phyloP scores from a whole-genome alignment of 2,888 invertebrate genomes.

The Protophormia terraenovae region DNA sequence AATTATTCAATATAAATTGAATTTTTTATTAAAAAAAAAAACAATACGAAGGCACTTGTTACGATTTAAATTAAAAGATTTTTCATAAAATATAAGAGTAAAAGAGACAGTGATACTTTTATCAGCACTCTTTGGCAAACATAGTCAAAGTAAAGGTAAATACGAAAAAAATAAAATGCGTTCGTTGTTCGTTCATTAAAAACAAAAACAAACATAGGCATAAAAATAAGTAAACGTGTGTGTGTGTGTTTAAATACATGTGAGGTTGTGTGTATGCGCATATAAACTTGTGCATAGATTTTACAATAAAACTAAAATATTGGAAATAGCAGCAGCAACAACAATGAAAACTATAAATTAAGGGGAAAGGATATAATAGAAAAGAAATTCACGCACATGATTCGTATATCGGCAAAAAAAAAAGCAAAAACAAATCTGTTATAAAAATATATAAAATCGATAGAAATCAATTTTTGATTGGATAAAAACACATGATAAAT shows the following conservation, averaged over 20 bases:
- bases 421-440: conserved; percentile 22
- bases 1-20: too few species aligned
- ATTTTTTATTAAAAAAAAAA: too few species aligned
- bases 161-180: background rate
- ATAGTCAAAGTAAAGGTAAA: background rate
- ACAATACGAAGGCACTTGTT: too few species aligned
- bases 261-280: background rate
- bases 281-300: background rate
- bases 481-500: conserved; percentile 19
- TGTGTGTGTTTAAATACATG: too few species aligned
- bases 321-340: background rate
- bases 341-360: background rate
- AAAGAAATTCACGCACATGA: conserved; percentile 35
- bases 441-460: conserved; percentile 36
- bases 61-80: too few species aligned
- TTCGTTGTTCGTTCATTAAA: background rate
- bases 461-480: conserved; percentile 56
- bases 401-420: conserved; percentile 33
- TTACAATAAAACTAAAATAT: background rate
- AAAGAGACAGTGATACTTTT: background rate
- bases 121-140: background rate
- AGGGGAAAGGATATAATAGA: conserved; percentile 32
- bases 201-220: background rate
- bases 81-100: background rate
- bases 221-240: background rate